Conservation (phyloP, 2,888 invertebrate genomes). For the Chrysina gloriosa region DNA sequence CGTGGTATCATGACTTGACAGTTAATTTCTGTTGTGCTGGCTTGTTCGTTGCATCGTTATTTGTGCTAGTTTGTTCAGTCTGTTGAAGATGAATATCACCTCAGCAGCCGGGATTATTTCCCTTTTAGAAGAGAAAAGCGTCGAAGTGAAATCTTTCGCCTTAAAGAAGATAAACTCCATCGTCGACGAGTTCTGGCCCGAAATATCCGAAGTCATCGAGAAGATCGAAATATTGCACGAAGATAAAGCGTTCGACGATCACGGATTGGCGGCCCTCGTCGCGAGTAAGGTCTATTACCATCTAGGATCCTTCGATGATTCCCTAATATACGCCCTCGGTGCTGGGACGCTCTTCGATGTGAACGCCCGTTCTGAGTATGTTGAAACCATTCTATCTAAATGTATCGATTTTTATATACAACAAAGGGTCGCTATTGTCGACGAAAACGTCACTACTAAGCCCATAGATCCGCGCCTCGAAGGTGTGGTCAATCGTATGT, state of each 20-base stretch:
- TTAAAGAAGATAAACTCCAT: slow-evolving; percentile 88
- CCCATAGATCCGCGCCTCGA: slow-evolving; percentile 82
- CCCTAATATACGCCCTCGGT: slow-evolving; percentile 92
- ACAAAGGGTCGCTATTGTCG: slow-evolving; percentile 72
- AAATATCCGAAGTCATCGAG: slow-evolving; percentile 93
- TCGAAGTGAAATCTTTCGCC: slow-evolving; percentile 90
- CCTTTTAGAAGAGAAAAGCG: slow-evolving; percentile 89
- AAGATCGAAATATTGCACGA: slow-evolving; percentile 95
- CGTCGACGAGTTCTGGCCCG: slow-evolving; percentile 96
- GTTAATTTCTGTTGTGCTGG: not conserved
- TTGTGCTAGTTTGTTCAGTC: slow-evolving; percentile 13
- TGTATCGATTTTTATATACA: slow-evolving; percentile 86
- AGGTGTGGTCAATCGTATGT: slow-evolving; percentile 93
- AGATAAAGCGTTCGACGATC: slow-evolving; percentile 83
- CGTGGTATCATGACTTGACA: slow-evolving; percentile 7
- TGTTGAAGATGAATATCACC: slow-evolving; percentile 42
- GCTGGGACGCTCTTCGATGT: slow-evolving; percentile 92
- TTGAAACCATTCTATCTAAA: slow-evolving; percentile 75
- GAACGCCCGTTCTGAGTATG: slow-evolving; percentile 89
- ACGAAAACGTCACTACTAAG: slow-evolving; percentile 65
- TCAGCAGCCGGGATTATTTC: slow-evolving; percentile 86
- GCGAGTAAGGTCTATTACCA: slow-evolving; percentile 97
- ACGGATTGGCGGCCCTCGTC: slow-evolving; percentile 90
- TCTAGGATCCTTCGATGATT: slow-evolving; percentile 92
- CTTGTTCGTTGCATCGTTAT: slow-evolving; percentile 14